Percentiles rank a stretch among this genome's conserved stretches.
These are phyloP conservation scores for Drosophila trapezifrons DNA, from an alignment of 1,140 invertebrate genomes.

Conservation along the genomic window DNA sequence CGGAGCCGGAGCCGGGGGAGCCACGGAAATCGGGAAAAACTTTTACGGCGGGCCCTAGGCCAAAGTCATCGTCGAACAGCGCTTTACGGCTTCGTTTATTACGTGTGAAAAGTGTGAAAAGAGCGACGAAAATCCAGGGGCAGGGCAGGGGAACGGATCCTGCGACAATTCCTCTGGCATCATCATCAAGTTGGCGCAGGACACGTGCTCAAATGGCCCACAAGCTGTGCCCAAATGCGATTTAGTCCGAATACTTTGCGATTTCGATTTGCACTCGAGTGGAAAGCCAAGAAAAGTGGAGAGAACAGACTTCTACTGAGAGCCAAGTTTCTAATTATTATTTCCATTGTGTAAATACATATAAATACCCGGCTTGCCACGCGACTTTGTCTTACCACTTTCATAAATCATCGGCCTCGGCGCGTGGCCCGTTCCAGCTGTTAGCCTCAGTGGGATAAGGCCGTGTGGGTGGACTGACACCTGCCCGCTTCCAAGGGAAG, in stretches of 20 bases:
- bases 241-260: conserved; percentile 18
- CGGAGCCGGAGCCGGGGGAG: no score
- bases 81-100: conserved; percentile 80
- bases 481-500: conserved; percentile 18
- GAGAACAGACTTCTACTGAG: not conserved
- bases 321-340: conserved; percentile 49
- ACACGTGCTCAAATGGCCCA: conserved; percentile 69
- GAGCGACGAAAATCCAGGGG: conserved; percentile 9
- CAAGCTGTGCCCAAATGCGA: conserved; percentile 62
- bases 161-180: conserved; percentile 63
- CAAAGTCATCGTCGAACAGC: conserved; percentile 60
- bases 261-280: conserved; percentile 49
- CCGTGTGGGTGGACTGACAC: conserved; percentile 32
- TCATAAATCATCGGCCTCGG: conserved; percentile 38
- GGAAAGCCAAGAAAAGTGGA: conserved; percentile 4
- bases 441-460: not conserved
- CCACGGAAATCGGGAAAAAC: conserved; percentile 63
- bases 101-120: conserved; percentile 76
- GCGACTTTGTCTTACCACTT: conserved; percentile 20
- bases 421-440: conserved; percentile 33
- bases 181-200: conserved; percentile 64
- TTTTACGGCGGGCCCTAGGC: conserved; percentile 57
- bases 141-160: conserved; percentile 4
- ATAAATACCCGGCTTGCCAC: conserved; percentile 34
- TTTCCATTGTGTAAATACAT: conserved; percentile 34